These are phyloP conservation scores for Dendronephthya gigantea DNA, from an alignment of 64 coral and sea anemone genomes.

Conservation along the genomic window DNA sequence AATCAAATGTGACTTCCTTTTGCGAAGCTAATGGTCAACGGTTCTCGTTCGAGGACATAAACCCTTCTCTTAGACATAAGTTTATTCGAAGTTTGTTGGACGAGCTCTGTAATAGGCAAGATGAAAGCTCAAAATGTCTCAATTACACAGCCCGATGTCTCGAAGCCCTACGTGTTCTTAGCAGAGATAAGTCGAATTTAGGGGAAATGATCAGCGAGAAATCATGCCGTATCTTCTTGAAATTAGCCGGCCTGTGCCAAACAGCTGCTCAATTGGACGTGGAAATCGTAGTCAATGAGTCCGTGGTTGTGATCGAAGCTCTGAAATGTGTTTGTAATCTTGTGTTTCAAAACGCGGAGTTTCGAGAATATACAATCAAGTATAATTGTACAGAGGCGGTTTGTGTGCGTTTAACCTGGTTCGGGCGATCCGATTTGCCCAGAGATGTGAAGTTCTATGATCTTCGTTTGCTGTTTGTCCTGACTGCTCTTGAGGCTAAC, in stretches of 20 bases:
- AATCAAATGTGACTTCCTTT: slow-evolving; percentile 42
- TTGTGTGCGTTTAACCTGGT: slow-evolving; percentile 51
- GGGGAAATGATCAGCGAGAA: slow-evolving; percentile 61
- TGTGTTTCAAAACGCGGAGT: slow-evolving; percentile 55
- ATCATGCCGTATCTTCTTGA: slow-evolving; percentile 49
- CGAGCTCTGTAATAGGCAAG: slow-evolving; percentile 25
- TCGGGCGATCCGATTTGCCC: slow-evolving; percentile 39
- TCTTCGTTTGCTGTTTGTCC: slow-evolving; percentile 73
- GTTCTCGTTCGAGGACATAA: slow-evolving; percentile 66
- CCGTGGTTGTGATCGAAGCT: slow-evolving; percentile 45
- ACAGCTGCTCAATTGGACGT: not conserved
- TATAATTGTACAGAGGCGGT: slow-evolving; percentile 47
- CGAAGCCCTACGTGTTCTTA: slow-evolving; percentile 65
- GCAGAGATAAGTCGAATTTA: slow-evolving; percentile 70
- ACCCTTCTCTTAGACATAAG: slow-evolving; percentile 41
- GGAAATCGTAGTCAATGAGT: slow-evolving; percentile 6
- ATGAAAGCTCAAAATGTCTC: not conserved
- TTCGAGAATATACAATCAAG: slow-evolving; percentile 46
- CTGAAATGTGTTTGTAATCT: slow-evolving; percentile 94
- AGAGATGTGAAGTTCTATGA: slow-evolving; percentile 76
- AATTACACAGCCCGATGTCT: slow-evolving; percentile 41
- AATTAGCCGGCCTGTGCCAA: slow-evolving; percentile 47
- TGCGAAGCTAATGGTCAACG: slow-evolving; percentile 53
- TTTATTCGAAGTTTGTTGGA: slow-evolving; percentile 73
- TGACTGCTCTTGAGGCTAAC: slow-evolving; percentile 59